phyloP scores from a whole-genome alignment of 2,113 vertebrate species.

The human (Homo sapiens) region GRCh38 chr1:69017501-69018000 shows the following conservation, averaged over 20 bases:
- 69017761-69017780: neutral
- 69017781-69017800: neutral
- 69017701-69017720: neutral
- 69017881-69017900: neutral
- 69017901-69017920: neutral
- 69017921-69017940: neutral
- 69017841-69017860: neutral
- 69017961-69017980: neutral
- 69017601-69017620: neutral
- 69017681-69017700: neutral
- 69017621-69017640: neutral
- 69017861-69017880: neutral
- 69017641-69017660: neutral
- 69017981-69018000: neutral
- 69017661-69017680: neutral
- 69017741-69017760: neutral
- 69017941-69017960: neutral
- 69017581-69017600: neutral
- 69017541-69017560: neutral
- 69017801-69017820: neutral
- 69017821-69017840: neutral
- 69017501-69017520: neutral
- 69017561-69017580: neutral
- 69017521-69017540: neutral
- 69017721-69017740: neutral